Percentiles rank a stretch among this genome's conserved stretches.
Conservation (phyloP, 2,888 invertebrate genomes). For the Agonopterix alstromeriana region DNA sequence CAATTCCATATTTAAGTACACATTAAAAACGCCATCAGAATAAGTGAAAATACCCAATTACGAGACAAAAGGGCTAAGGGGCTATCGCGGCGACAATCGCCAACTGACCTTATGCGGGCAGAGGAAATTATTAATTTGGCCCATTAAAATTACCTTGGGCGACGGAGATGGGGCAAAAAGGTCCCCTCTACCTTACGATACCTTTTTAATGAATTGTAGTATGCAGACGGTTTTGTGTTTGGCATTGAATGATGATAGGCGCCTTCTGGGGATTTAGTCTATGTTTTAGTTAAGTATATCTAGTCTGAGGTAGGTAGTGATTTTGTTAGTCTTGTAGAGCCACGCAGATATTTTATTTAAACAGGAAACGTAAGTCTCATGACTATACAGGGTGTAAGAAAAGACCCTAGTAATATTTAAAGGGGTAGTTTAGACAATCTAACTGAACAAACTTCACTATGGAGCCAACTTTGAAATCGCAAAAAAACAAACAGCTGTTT, state of each 20-base stretch:
- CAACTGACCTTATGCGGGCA: constrained; percentile 34
- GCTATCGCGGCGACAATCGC: constrained; percentile 1
- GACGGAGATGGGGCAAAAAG: constrained; percentile 48
- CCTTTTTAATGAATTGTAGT: constrained; percentile 8
- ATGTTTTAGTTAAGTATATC: too few relatives aligned
- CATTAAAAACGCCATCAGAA: constrained; percentile 27
- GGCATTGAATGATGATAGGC: constrained; percentile 9
- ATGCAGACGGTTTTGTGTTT: constrained; percentile 4
- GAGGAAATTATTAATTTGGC: constrained; percentile 61
- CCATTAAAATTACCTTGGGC: constrained; percentile 55
- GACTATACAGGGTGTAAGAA: too few relatives aligned
- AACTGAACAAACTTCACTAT: too few relatives aligned
- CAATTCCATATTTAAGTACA: not conserved
- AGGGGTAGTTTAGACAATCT: too few relatives aligned
- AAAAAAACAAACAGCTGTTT: too few relatives aligned
- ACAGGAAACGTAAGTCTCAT: too few relatives aligned
- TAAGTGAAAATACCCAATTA: constrained; percentile 28
- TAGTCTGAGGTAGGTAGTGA: too few relatives aligned
- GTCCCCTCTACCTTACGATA: constrained; percentile 25
- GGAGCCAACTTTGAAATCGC: too few relatives aligned
- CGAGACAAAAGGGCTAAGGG: constrained; percentile 6
- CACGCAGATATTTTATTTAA: too few relatives aligned
- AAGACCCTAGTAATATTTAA: too few relatives aligned
- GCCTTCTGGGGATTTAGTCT: too few relatives aligned
- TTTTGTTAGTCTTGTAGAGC: too few relatives aligned